These are phyloP conservation scores for Microctenopoma lineatum DNA, from an alignment of 2,797 vertebrate species.

Conservation along the genomic window DNA sequence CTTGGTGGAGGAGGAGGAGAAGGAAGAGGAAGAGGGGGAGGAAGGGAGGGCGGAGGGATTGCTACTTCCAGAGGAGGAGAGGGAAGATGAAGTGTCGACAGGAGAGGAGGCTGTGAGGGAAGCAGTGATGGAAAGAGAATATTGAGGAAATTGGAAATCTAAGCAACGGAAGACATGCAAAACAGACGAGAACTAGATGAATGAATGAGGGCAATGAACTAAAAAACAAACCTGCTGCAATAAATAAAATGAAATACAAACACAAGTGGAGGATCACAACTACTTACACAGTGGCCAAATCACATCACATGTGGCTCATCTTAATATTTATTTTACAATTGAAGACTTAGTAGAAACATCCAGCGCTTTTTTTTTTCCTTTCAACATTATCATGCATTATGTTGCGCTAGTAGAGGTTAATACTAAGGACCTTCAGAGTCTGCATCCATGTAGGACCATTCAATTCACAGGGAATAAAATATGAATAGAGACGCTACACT, in stretches of 20 bases:
- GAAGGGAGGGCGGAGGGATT: conserved; percentile 62
- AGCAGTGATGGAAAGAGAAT: conserved; percentile 70
- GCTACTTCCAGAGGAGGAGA: conserved; percentile 82
- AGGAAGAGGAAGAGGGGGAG: conserved; percentile 20
- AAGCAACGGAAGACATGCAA: conserved; percentile 46
- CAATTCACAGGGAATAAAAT: conserved; percentile 38
- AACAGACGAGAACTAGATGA: conserved; percentile 22
- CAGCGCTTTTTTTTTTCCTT: conserved; percentile 45
- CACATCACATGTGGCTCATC: conserved; percentile 43
- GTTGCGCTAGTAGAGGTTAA: conserved; percentile 64
- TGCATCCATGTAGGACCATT: conserved; percentile 34
- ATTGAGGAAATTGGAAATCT: conserved; percentile 78
- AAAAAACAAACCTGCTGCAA: conserved; percentile 37
- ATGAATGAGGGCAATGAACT: conserved; percentile 9
- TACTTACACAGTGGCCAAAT: conserved; percentile 28
- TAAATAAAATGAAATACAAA: conserved; percentile 57
- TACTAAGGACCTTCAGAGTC: conserved; percentile 39
- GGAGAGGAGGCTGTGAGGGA: conserved; percentile 89
- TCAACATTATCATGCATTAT: conserved; percentile 33
- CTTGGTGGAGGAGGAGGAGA: conserved; percentile 79
- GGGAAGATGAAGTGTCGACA: conserved; percentile 86
- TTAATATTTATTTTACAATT: conserved; percentile 61
- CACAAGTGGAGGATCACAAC: conserved; percentile 22
- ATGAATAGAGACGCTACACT: conserved; percentile 18
- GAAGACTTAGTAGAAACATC: conserved; percentile 57